Base-by-base conservation (phyloP, 2,113 vertebrate genomes). In the Vireo altiloquus region DNA sequence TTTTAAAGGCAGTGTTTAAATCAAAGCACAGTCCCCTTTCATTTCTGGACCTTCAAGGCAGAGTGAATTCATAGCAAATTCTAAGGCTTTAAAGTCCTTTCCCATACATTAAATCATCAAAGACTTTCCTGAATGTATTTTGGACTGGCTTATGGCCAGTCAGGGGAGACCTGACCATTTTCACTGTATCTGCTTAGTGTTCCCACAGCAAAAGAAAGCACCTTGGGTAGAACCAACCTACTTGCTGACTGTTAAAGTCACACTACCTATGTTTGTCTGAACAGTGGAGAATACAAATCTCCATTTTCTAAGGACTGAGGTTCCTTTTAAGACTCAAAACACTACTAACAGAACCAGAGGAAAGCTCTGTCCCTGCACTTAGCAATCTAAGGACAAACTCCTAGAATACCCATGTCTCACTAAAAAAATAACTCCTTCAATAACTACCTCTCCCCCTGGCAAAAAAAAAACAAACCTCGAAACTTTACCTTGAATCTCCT, bases 1-100 rank as follows among this genome's bases (percentile, higher is more conserved):
- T 86, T 92, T 94, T 65, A 87, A 85, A 83, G 27, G 50, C 2
- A 6, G 28, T 76, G 71, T 96, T 82, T 85, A 91, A 97, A 91
- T 94, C 87, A 95, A 92, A 94, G 84, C 57, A 70, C 85, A 72
- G 90, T 80, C 66, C 82, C 82, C 89, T 92, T 97, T 97, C 88
- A 94, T 95, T 97, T 74, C 54, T 88, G 52, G 74, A 94, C 77
- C 56, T 93, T 86, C 56, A 96, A 97, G 95, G 42, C 50, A 77
- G 42, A 87, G 52, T 65, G 78, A 86, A 90, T 95, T 66, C 76
- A 96, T 68, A 92, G 59, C 57, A 90, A 95, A 95, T 95, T 87
- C 82, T 92, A 94, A 95, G 64, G 76, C 90, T 97, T 95, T 89
- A 93, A 96, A 95, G 78, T 88, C 59, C 42, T 87, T 90, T 83